Base-by-base conservation (phyloP, 2,888 invertebrate species). In the Dicyrtoma fusca region DNA sequence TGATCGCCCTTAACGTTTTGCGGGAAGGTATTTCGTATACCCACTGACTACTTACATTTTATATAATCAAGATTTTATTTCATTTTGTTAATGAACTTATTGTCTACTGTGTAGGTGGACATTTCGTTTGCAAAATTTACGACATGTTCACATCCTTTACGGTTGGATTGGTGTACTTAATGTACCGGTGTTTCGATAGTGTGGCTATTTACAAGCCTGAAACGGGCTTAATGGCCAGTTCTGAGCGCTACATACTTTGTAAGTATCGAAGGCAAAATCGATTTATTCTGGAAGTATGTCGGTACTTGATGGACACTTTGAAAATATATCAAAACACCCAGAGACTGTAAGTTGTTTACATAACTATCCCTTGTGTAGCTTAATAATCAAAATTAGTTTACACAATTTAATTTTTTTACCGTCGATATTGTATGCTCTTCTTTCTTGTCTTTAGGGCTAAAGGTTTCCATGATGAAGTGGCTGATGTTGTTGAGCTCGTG, bases 141-240 rank as follows among this genome's bases (percentile, higher is more conserved):
- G 98, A 99, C 84, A 83, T 95, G 14, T 97, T 97, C 83, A 97
- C 98, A 0, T 89, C 90, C 0, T 98, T 96, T 83, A 96, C 94
- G 83, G 93, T 92, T n/a, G 95, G 97, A 0, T 87, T 98, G 14
- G 85, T 98, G 51, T 99, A 94, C 83, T 86, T 99, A 76, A 93
- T 99, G 92, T 92, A 92, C 82, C 88, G 90, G 79, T 92, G 93
- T 82, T 99, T 97, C 83, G 88, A 93, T 73, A 87, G 89, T 85
- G 87, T 98, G 23, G 87, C 90, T 69, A 91, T 99, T 74, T 90
- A 94, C 81, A 98, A 99, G 84, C 98, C 98, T 1, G 95, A 97
- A 77, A 92, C 97, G 1, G 97, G 97, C 77, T 88, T 98, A 70
- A 98, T 98, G 0, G 98, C 98, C 0, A 99, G 98, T 84, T 97